Evolutionary conservation across 2,797 vertebrate species (phyloP).

Genomic region (Chloroceryle amazona): DNA sequence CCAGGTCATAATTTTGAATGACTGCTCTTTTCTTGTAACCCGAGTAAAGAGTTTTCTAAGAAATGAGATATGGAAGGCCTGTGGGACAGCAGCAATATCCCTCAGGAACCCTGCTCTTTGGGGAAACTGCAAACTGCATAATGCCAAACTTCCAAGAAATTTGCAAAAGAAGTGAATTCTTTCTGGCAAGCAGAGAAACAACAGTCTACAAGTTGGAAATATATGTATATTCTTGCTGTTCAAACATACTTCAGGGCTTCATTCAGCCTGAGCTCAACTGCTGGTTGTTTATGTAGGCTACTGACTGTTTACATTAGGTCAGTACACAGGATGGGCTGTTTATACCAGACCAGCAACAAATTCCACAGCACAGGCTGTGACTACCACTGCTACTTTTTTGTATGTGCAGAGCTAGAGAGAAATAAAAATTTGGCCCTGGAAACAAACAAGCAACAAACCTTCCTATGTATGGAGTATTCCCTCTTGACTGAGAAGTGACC

Average conservation of each 20-base stretch:
- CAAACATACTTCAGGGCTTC: slow-evolving; percentile 35
- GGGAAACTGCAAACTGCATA: not conserved
- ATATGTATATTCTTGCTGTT: slow-evolving; percentile 28
- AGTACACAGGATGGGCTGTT: slow-evolving; percentile 60
- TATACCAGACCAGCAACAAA: slow-evolving; percentile 58
- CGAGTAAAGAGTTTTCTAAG: not conserved
- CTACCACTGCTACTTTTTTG: not conserved
- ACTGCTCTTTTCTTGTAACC: not conserved
- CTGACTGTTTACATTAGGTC: slow-evolving; percentile 71
- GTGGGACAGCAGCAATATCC: not conserved
- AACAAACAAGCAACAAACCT: not conserved
- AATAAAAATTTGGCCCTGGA: not conserved
- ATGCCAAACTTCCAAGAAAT: not conserved
- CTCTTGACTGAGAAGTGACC: not conserved
- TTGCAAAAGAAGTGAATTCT: not conserved
- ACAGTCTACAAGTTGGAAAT: slow-evolving; percentile 27
- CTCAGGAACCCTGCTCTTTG: not conserved
- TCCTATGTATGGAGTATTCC: not conserved
- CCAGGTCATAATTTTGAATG: not conserved
- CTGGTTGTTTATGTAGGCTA: slow-evolving; percentile 73
- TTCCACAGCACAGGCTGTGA: slow-evolving; percentile 22
- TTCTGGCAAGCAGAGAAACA: not conserved
- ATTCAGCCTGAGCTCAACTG: slow-evolving; percentile 47
- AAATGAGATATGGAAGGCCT: not conserved
- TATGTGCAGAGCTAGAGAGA: not conserved